Percentiles rank a stretch among this genome's conserved stretches.
Conservation (phyloP, 2,888 invertebrate genomes). For the Thalpophila matura region DNA sequence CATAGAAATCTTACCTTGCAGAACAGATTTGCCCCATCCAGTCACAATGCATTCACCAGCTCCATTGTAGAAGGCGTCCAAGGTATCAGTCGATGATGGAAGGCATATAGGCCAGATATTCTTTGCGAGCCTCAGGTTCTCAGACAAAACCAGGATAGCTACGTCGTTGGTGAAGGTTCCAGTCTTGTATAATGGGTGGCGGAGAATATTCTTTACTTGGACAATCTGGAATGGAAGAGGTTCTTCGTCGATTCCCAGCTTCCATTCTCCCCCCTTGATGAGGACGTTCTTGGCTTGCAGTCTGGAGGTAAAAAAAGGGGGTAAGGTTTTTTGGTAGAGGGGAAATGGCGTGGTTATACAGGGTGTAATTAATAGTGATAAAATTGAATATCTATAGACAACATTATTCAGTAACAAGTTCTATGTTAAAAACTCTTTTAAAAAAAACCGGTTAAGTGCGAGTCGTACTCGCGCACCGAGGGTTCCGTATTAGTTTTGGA, state of each 20-base stretch:
- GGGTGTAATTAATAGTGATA: background rate
- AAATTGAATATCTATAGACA: too few relatives aligned
- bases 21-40: constrained; percentile 95
- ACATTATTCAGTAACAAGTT: too few relatives aligned
- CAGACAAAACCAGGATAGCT: constrained; percentile 93
- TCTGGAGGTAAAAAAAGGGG: constrained; percentile 77
- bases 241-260: constrained; percentile 95
- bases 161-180: constrained; percentile 92
- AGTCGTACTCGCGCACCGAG: too few relatives aligned
- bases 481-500: too few relatives aligned
- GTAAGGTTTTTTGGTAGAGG: background rate
- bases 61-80: constrained; percentile 91
- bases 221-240: constrained; percentile 95
- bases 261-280: constrained; percentile 96
- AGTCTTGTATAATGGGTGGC: constrained; percentile 93
- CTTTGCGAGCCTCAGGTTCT: constrained; percentile 92
- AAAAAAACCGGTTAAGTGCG: too few relatives aligned
- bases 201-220: constrained; percentile 92
- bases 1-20: constrained; percentile 92
- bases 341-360: background rate
- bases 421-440: too few relatives aligned
- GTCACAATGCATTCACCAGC: constrained; percentile 93
- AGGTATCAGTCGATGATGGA: constrained; percentile 82
- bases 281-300: constrained; percentile 92
- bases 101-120: constrained; percentile 95